Evolutionary conservation across 2,888 invertebrate species (phyloP), one percentile per base, ranked within the genome.

Genomic region (Sericinus montela): DNA sequence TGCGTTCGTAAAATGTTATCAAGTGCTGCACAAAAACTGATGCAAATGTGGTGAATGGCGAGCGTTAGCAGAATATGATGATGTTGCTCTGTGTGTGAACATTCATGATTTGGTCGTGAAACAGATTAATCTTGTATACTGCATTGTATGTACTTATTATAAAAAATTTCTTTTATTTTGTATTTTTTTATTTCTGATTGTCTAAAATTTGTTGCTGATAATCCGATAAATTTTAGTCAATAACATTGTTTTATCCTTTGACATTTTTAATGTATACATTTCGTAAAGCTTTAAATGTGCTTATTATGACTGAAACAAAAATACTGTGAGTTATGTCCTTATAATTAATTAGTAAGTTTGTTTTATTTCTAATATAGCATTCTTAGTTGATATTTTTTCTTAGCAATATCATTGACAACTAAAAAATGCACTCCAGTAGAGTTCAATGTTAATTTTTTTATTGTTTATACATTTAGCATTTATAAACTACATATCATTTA

Each of bases 1-100:
- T 56, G 80, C 84, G 72, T 85, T 83, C 81, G 87, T 73, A 62
- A 84, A 83, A 83, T 86, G 86, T 87, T 86, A 78, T 70, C 59
- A 61, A 70, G 71, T 59, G 71, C 64, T 69, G 59, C 48, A 43
- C 44, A 36, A 34, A 53, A 50, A 37, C 32, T 29, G 34, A 19
- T 13, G 36, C 29, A 28, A 13, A 39, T 15, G 32, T 15, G 11
- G 25, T 42, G 30, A 40, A 44, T 39, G 48, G 37, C 48, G 37
- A 37, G 4, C 34, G 25, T 43, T 16, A 36, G 30, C 16, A 29
- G 30, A 35, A 32, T 36, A 35, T 30, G 5, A 19, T 15, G 32
- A 45, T 38, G 23, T 39, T 38, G 15, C 15, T 37, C 38, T 34
- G 14, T 35, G 25, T 25, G 34, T 32, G 14, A 23, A 38, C 16